Evolutionary conservation across 2,797 vertebrate species (phyloP), one percentile per base, ranked within the genome.

Genomic region (Labroides dimidiatus): DNA sequence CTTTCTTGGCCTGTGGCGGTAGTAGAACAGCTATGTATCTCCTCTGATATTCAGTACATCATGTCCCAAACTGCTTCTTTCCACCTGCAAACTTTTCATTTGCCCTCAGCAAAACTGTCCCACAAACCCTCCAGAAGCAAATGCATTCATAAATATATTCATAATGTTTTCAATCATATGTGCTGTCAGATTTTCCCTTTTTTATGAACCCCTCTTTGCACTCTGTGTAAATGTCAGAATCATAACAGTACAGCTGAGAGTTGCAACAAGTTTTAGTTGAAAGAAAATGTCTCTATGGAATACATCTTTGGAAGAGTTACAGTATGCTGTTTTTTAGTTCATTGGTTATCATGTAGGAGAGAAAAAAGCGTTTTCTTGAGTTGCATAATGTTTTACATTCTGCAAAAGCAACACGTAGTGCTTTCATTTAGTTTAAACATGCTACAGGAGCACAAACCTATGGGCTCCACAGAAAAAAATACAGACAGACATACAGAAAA

Each of bases 211-310:
- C 27, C 36, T 56, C 54, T 74, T 53, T 61, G 51, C 53, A 33
- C 41, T 50, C 39, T 60, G 42, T 11, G 19, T 53, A 63, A 51
- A 64, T 80, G 58, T 63, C 60, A 56, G 39, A 54, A 41, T 69
- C 36, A 49, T 48, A 50, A 62, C 73, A 63, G 56, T 43, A 48
- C 24, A 5, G 27, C 43, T 53, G 8, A 59, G 52, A 80, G 72
- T 58, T 72, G 57, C 44, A 37, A 1, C 53, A 57, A 48, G 58
- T 59, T 50, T 58, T 19, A 24, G 33, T 33, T 37, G 5, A 43
- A 19, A 48, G 42, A 41, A 64, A 62, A 43, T 57, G 23, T 16
- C 2, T 30, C 10, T 55, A 23, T 48, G 13, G 42, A 49, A 61
- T 24, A 13, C 41, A 13, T 36, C 55, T 66, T 33, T 51, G 1